Conservation (phyloP, 2,888 invertebrate genomes). For the Tridacna crocea region DNA sequence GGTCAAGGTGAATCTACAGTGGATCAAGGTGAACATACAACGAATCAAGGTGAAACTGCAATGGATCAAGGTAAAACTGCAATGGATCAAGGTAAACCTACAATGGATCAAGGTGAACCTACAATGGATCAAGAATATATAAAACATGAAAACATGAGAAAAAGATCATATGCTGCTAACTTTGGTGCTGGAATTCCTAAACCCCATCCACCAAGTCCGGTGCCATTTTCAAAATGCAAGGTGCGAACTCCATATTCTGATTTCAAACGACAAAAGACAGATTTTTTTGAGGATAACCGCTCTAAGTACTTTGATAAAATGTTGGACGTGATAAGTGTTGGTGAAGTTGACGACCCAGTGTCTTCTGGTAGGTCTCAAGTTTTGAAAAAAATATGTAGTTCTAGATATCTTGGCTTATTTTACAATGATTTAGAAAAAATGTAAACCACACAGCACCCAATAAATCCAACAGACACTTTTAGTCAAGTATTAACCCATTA, state of each 20-base stretch:
- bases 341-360: background rate
- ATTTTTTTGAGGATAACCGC: constrained; percentile 11
- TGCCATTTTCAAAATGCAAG: background rate
- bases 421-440: too few species aligned
- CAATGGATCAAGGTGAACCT: too few species aligned
- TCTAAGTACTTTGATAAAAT: constrained; percentile 11
- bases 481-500: too few species aligned
- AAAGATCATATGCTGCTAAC: background rate
- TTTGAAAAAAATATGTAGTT: background rate
- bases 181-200: background rate
- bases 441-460: too few species aligned
- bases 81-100: too few species aligned
- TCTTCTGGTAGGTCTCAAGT: background rate
- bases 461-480: too few species aligned
- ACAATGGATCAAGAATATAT: background rate
- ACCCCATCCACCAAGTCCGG: constrained; percentile 3
- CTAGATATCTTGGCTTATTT: too few species aligned
- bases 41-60: too few species aligned
- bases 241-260: background rate
- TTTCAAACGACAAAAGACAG: constrained; percentile 4
- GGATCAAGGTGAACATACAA: too few species aligned
- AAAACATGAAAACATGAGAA: background rate
- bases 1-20: too few species aligned
- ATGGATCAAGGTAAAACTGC: too few species aligned
- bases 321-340: background rate